Base-by-base conservation (phyloP, 2,797 vertebrate genomes). In the Columba guinea region DNA sequence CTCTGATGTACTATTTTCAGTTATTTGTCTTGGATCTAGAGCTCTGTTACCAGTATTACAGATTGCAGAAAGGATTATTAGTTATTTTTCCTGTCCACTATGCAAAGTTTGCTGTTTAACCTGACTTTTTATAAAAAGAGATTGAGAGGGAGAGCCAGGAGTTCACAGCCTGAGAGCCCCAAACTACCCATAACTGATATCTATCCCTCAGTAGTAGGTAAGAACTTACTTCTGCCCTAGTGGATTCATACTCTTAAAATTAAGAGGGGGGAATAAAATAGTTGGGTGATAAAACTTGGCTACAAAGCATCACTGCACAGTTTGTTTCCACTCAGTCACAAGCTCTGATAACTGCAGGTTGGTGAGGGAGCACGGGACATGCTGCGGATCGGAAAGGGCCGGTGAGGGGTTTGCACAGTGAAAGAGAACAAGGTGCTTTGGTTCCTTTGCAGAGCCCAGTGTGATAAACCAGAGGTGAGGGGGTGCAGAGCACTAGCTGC, bases 361-460 rank as follows among this genome's bases (percentile, higher is more conserved):
- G 59, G 28, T 27, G 15, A 39, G 39, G 37, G 37, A 46, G 15
- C 7, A 2, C 2, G 7, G 7, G 4, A 3, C 1, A 2, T 2
- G 44, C 44, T 22, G 37, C 1, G 0, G n/a, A 46, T 39, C 35
- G 17, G n/a, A 15, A 24, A 30, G 59, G 32, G 10, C 70, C 6
- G 3, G 12, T 9, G 11, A 46, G 79, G 24, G 7, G 35, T 13
- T 13, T 4, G 8, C 27, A 0, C 16, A 17, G 35, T 21, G 15
- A n/a, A 16, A 19, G 30, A 44, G 51, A 74, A 41, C 24, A 13
- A 63, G 68, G 3, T 27, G 58, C 3, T 60, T 49, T 68, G 56
- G 10, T 20, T 78, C 5, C 11, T 19, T 49, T 64, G 71, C 51
- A 60, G 44, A 69, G 32, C 20, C 20, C 16, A 7, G 34, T 2